Conservation (phyloP, 2,113 vertebrate species). For the Mormoops blainvillei region DNA sequence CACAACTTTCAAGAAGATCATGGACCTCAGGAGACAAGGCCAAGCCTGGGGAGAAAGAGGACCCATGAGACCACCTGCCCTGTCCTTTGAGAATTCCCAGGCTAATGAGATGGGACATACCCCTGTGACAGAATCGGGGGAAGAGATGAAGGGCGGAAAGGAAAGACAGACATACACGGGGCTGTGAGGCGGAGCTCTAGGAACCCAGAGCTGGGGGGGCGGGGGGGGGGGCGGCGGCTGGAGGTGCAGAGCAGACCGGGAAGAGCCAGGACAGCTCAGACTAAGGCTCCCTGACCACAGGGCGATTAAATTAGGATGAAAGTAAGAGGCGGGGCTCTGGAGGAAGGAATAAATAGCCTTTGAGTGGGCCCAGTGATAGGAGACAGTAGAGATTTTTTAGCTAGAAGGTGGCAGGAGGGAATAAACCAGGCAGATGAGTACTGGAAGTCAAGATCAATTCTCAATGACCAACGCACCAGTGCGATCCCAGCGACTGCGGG, state of each 20-base stretch:
- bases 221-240: too few species aligned
- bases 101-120: not conserved
- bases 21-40: constrained; percentile 84
- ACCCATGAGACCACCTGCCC: not conserved
- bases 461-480: not conserved
- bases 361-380: not conserved
- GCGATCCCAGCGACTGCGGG: not conserved
- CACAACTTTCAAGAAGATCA: constrained; percentile 84
- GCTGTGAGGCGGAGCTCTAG: not conserved
- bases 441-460: not conserved
- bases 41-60: constrained; percentile 79
- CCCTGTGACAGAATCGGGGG: not conserved
- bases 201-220: not conserved
- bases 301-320: not conserved
- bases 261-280: not conserved
- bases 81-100: not conserved
- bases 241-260: not conserved
- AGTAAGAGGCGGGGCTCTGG: not conserved
- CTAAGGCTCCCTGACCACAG: not conserved
- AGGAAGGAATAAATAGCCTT: fast-evolving
- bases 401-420: not conserved
- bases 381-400: too few species aligned
- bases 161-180: not conserved
- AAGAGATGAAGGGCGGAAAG: too few species aligned
- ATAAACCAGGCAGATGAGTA: not conserved